These are phyloP conservation scores for Oryzias sinensis DNA, from an alignment of 2,797 vertebrate genomes.

Conservation along the genomic window DNA sequence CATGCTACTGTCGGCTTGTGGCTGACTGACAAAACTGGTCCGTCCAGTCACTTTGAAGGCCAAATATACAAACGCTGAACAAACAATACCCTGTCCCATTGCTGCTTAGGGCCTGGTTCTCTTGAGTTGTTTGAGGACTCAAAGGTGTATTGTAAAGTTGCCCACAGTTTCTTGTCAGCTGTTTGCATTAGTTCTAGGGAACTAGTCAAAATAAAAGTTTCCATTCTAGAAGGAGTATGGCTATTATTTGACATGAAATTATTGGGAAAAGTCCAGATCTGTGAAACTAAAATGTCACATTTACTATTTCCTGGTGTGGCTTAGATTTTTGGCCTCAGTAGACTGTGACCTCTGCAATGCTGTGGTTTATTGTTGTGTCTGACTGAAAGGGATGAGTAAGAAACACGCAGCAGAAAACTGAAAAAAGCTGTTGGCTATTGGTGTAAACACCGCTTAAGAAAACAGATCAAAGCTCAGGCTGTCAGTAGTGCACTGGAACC, in stretches of 20 bases:
- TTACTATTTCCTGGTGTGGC: conserved; percentile 31
- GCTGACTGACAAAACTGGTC: conserved; percentile 67
- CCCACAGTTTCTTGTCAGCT: neutral
- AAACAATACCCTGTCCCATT: conserved; percentile 17
- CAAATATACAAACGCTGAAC: conserved; percentile 20
- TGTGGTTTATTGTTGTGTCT: conserved; percentile 31
- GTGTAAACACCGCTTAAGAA: conserved; percentile 30
- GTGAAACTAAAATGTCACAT: conserved; percentile 31
- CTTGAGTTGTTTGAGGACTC: conserved; percentile 11
- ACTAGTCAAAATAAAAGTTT: conserved; percentile 22
- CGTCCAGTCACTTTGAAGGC: conserved; percentile 46
- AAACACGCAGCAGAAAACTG: conserved; percentile 2
- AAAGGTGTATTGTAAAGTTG: neutral
- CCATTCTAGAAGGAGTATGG: conserved; percentile 7
- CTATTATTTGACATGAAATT: conserved; percentile 20
- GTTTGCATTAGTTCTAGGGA: conserved; percentile 8
- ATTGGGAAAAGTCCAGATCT: conserved; percentile 25
- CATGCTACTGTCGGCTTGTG: conserved; percentile 35
- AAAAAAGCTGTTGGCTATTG: conserved; percentile 20
- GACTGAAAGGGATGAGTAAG: conserved; percentile 1
- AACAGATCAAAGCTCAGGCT: conserved; percentile 39
- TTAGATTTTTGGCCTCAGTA: conserved; percentile 12
- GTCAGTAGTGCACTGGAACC: conserved; percentile 19
- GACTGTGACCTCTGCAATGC: conserved; percentile 15
- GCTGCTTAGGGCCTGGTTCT: conserved; percentile 3